Conservation (phyloP, 1,140 invertebrate species). For the Tribolium madens region DNA sequence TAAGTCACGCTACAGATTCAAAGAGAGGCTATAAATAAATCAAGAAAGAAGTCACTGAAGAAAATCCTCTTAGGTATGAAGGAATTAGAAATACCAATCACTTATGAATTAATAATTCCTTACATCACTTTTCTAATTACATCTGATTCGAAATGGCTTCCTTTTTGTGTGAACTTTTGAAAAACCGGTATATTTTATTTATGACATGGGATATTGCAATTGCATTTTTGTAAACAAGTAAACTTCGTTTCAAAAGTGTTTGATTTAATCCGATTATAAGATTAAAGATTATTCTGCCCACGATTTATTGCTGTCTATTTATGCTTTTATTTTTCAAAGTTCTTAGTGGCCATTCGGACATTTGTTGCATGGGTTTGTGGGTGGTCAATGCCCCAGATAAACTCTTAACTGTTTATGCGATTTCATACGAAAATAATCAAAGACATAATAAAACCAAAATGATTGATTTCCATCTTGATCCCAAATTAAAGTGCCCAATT, state of each 20-base stretch:
- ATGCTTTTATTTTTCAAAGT: background rate
- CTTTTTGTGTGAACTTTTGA: slow-evolving; percentile 5
- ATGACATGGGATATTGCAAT: slow-evolving; percentile 32
- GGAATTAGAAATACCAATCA: background rate
- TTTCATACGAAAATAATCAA: background rate
- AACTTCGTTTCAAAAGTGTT: slow-evolving; percentile 38
- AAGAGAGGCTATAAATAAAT: background rate
- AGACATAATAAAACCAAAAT: background rate
- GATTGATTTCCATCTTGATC: background rate
- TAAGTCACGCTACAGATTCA: background rate
- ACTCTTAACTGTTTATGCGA: background rate
- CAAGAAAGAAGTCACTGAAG: background rate
- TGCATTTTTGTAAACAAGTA: slow-evolving; percentile 39
- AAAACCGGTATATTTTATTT: slow-evolving; percentile 34
- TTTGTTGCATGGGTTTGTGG: slow-evolving; percentile 1
- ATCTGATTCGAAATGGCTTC: background rate
- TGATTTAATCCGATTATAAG: slow-evolving; percentile 50
- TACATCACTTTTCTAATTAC: slow-evolving; percentile 12
- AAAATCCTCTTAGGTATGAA: background rate
- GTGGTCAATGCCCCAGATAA: background rate
- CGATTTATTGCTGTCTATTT: slow-evolving; percentile 20
- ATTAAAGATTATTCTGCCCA: slow-evolving; percentile 37
- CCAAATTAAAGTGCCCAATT: background rate
- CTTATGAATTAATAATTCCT: background rate
- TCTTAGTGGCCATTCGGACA: background rate